Conservation (phyloP, 2,888 invertebrate genomes). For the Sesia bembeciformis region DNA sequence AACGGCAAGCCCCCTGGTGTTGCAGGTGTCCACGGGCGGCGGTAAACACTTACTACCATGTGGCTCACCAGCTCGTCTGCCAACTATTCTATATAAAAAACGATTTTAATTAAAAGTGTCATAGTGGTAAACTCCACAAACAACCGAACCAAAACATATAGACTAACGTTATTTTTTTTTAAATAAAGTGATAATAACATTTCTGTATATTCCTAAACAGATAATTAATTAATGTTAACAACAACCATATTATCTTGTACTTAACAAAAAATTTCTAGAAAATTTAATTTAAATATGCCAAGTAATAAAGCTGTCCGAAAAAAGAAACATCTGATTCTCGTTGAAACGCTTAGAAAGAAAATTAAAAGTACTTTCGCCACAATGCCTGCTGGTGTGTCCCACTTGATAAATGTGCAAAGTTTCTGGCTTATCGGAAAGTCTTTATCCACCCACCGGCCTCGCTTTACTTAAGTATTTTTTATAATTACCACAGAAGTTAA, state of each 20-base stretch:
- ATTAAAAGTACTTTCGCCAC: slow-evolving; percentile 20
- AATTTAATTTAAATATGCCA: slow-evolving; percentile 1
- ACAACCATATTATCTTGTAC: slow-evolving; percentile 4
- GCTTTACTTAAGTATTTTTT: slow-evolving; percentile 19
- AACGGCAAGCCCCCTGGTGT: no score
- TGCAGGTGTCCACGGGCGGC: no score
- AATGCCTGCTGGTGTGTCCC: slow-evolving; percentile 15
- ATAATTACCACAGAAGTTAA: slow-evolving; percentile 16
- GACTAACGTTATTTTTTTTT: no score
- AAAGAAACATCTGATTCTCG: slow-evolving; percentile 8
- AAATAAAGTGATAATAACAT: no score
- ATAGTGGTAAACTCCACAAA: no score
- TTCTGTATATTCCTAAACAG: no score
- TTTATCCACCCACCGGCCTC: slow-evolving; percentile 4
- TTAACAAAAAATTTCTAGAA: slow-evolving; percentile 5
- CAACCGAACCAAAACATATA: no score
- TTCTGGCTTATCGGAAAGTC: slow-evolving; percentile 23
- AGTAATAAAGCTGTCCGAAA: slow-evolving; percentile 2
- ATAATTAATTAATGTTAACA: no score
- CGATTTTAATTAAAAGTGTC: no score
- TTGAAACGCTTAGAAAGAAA: slow-evolving; percentile 11
- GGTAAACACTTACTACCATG: no score
- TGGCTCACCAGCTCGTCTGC: no score
- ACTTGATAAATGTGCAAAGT: slow-evolving; percentile 28
- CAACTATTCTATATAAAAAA: no score